Conservation (phyloP, 1,140 invertebrate genomes). For the Eumaeus atala region DNA sequence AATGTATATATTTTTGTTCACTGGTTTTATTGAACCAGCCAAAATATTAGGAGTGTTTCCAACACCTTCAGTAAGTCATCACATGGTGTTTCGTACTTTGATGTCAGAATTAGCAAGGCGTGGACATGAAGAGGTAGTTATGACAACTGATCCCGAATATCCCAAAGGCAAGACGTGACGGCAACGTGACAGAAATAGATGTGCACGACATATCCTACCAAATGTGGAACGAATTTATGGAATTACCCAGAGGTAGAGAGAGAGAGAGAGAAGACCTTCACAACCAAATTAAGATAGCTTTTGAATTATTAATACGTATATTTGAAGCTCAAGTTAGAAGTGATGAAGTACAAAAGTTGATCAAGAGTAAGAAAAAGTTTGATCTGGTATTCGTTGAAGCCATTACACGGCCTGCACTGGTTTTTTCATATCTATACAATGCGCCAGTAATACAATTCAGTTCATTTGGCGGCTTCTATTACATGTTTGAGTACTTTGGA, state of each 20-base stretch:
- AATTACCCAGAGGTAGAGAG: constrained; percentile 13
- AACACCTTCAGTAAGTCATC: constrained; percentile 57
- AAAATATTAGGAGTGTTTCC: constrained; percentile 65
- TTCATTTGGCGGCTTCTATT: constrained; percentile 32
- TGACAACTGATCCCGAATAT: constrained; percentile 34
- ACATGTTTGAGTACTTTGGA: constrained; percentile 41
- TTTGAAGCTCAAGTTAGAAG: constrained; percentile 34
- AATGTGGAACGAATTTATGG: constrained; percentile 11
- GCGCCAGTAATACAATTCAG: constrained; percentile 55
- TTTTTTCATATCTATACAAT: constrained; percentile 50
- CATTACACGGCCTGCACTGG: constrained; percentile 26
- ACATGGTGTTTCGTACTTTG: constrained; percentile 51
- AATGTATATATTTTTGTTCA: background rate
- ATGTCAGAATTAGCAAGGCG: constrained; percentile 27
- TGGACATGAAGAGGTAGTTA: constrained; percentile 39
- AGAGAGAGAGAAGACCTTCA: constrained; percentile 17
- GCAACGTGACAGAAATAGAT: constrained; percentile 40
- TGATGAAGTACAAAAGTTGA: constrained; percentile 33
- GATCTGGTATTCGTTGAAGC: constrained; percentile 52
- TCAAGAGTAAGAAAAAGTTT: constrained; percentile 36
- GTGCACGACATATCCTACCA: constrained; percentile 30
- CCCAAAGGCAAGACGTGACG: constrained; percentile 16
- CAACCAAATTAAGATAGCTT: constrained; percentile 16
- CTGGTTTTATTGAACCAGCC: constrained; percentile 17
- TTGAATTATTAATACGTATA: constrained; percentile 20